Percentiles rank a stretch among this genome's conserved stretches.
These are phyloP conservation scores for Tachystola acroxantha DNA, from an alignment of 2,888 invertebrate genomes.

Conservation along the genomic window DNA sequence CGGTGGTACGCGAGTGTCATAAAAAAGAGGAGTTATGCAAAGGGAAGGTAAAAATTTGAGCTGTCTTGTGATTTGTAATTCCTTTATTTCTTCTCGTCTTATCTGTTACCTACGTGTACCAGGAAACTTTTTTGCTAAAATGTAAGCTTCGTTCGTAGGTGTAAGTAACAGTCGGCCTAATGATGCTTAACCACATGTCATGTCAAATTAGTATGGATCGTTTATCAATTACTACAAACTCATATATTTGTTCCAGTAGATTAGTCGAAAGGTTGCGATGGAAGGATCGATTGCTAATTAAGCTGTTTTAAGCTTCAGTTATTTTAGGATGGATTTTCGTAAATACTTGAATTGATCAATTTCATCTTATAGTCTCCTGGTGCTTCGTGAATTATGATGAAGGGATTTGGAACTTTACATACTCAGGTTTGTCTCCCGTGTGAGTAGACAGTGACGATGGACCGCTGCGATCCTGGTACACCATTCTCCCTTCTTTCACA, in stretches of 20 bases:
- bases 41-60: neutral
- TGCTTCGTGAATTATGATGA: too few species aligned
- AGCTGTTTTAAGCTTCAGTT: neutral
- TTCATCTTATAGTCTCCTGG: too few species aligned
- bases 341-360: neutral
- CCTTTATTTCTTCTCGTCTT: neutral
- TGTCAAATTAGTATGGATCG: neutral
- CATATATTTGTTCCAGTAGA: neutral
- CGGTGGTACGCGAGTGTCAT: constrained; percentile 31
- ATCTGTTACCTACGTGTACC: too few species aligned
- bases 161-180: neutral
- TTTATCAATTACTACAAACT: neutral
- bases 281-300: neutral
- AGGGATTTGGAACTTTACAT: too few species aligned
- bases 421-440: too few species aligned
- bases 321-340: neutral
- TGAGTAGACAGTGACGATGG: too few species aligned
- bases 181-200: neutral
- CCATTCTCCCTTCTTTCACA: too few species aligned
- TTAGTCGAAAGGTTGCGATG: neutral
- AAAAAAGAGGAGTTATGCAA: constrained; percentile 18
- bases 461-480: too few species aligned
- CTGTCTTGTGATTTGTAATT: neutral
- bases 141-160: too few species aligned
- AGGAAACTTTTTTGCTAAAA: too few species aligned